Evolutionary conservation across 2,797 vertebrate species (phyloP).

Genomic region (Cottoperca gobio): DNA sequence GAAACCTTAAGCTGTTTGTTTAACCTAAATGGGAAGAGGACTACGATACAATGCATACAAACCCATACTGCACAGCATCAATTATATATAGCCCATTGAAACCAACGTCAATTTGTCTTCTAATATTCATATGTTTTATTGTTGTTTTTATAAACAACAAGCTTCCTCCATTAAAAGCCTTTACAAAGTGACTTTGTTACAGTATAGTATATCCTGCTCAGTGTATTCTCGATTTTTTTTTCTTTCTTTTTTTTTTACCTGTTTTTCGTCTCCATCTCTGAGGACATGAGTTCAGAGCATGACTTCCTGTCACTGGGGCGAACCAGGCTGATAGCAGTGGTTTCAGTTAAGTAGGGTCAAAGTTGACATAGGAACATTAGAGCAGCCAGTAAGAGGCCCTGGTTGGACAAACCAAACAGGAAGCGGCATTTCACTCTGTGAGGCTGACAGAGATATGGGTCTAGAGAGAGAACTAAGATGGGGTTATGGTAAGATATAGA

Average conservation of each 20-base stretch:
- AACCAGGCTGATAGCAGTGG: constrained; percentile 52
- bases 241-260: constrained; percentile 39
- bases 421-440: constrained; percentile 64
- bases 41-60: constrained; percentile 29
- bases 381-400: constrained; percentile 55
- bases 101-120: constrained; percentile 35
- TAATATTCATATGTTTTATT: constrained; percentile 23
- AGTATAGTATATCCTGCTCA: constrained; percentile 1
- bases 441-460: constrained; percentile 74
- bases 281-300: constrained; percentile 62
- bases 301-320: constrained; percentile 71
- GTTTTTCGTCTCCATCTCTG: constrained; percentile 63
- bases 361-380: constrained; percentile 61
- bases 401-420: constrained; percentile 78
- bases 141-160: constrained; percentile 32
- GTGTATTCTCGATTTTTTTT: too few species aligned
- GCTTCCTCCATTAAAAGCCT: neutral
- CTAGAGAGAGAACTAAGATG: constrained; percentile 65
- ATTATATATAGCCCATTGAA: constrained; percentile 44
- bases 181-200: constrained; percentile 6
- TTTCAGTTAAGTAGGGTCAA: constrained; percentile 73
- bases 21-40: constrained; percentile 36
- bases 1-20: constrained; percentile 60
- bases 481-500: constrained; percentile 73
- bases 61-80: constrained; percentile 39